A percentile compares a stretch with the other conserved stretches of the same genome.
Conservation (phyloP, 2,113 vertebrate species). For the Corydoras sp. region DNA sequence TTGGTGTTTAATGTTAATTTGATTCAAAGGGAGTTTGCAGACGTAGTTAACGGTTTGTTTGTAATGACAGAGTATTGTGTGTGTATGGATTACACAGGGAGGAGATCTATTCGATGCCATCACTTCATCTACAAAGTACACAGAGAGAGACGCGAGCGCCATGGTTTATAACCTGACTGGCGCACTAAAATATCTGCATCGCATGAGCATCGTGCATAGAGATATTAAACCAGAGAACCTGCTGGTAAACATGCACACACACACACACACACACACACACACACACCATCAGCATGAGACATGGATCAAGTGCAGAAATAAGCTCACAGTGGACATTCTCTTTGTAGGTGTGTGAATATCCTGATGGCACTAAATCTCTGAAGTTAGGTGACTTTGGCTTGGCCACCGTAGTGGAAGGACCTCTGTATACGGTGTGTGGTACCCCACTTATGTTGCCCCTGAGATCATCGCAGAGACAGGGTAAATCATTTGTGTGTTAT, state of each 20-base stretch:
- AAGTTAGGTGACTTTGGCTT: conserved; percentile 95
- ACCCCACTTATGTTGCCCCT: conserved; percentile 95
- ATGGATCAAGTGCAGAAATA: background rate
- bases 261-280: conserved; percentile 14
- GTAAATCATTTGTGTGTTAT: conserved; percentile 57
- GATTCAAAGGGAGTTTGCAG: too few relatives aligned
- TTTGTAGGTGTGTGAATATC: conserved; percentile 88
- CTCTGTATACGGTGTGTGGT: conserved; percentile 89
- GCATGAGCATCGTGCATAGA: conserved; percentile 91
- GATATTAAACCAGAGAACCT: conserved; percentile 99
- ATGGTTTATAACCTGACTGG: conserved; percentile 94
- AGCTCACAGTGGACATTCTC: background rate
- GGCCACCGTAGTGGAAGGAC: conserved; percentile 90
- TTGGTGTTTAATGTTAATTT: background rate
- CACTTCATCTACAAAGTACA: conserved; percentile 96
- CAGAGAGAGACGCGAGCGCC: conserved; percentile 87
- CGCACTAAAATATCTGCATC: conserved; percentile 87
- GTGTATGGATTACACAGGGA: conserved; percentile 64
- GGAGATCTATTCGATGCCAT: conserved; percentile 97
- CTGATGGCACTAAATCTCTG: conserved; percentile 91
- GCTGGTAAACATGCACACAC: conserved; percentile 66
- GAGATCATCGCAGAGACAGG: conserved; percentile 97
- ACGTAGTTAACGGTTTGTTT: background rate
- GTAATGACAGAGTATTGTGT: background rate
- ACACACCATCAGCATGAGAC: background rate